These are phyloP conservation scores for Leptodactylus fuscus DNA, from an alignment of 2,113 vertebrate genomes.

Conservation along the genomic window DNA sequence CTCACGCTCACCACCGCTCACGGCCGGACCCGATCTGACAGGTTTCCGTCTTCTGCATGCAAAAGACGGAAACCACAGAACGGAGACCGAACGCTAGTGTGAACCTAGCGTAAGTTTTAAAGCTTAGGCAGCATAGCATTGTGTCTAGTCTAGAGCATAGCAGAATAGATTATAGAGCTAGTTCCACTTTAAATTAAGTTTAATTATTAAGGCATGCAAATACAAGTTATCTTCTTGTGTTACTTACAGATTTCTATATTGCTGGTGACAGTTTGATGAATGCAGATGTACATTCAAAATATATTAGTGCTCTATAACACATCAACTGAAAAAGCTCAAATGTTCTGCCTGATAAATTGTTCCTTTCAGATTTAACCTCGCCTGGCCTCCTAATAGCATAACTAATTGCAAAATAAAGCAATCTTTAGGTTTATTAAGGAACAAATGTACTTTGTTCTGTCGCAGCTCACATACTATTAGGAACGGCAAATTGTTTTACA, in stretches of 20 bases:
- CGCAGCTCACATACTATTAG: conserved; percentile 18
- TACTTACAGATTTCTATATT: conserved; percentile 17
- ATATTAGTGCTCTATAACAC: conserved; percentile 37
- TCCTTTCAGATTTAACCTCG: conserved; percentile 30
- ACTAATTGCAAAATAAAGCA: conserved; percentile 51
- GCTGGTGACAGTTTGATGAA: conserved; percentile 29
- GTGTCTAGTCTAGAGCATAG: no score
- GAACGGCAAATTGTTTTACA: conserved; percentile 9
- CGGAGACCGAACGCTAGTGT: no score
- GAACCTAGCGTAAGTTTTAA: no score
- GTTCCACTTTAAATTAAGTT: not conserved
- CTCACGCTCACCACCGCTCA: no score
- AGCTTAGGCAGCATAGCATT: no score
- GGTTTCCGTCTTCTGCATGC: no score
- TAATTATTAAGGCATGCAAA: conserved; percentile 6
- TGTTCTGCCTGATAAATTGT: conserved; percentile 41
- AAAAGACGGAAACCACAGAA: no score
- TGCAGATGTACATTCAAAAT: conserved; percentile 36
- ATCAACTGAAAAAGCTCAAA: conserved; percentile 35
- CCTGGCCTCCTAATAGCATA: conserved; percentile 28
- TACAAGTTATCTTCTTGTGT: conserved; percentile 1
- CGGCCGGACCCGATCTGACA: no score
- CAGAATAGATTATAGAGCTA: not conserved
- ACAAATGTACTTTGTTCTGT: conserved; percentile 44
- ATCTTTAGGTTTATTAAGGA: conserved; percentile 24